These are phyloP conservation scores for Clarias platycephalus DNA, from an alignment of 2,797 vertebrate genomes.

Conservation along the genomic window DNA sequence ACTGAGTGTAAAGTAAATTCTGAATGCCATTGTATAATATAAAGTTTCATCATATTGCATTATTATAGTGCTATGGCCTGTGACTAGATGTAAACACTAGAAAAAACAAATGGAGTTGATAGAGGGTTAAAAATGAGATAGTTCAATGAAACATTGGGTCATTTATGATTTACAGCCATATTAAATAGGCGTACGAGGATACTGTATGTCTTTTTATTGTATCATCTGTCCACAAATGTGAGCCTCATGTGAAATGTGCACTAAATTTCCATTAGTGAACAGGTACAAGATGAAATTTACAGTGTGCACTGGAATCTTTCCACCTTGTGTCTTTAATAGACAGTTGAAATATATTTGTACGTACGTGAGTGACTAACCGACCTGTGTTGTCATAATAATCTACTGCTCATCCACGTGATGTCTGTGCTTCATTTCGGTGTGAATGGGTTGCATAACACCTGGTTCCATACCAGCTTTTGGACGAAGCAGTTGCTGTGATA, in stretches of 20 bases:
- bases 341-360: background rate
- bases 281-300: conserved; percentile 10
- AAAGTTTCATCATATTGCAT: background rate
- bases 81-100: conserved; percentile 21
- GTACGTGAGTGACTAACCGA: background rate
- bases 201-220: conserved; percentile 29
- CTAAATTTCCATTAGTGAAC: conserved; percentile 25
- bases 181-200: conserved; percentile 45
- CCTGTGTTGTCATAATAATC: background rate
- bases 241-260: background rate
- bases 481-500: conserved; percentile 53
- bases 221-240: conserved; percentile 19
- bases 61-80: background rate
- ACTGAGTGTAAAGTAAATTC: conserved; percentile 16
- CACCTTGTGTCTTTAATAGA: background rate
- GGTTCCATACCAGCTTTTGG: conserved; percentile 57
- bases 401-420: background rate
- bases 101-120: conserved; percentile 17
- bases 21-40: background rate
- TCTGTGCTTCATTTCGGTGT: conserved; percentile 34
- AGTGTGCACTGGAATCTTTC: background rate
- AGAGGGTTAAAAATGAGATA: conserved; percentile 17
- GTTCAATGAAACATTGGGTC: conserved; percentile 19
- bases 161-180: conserved; percentile 41
- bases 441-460: conserved; percentile 52